These are phyloP conservation scores for Drosophila fungiperda DNA, from an alignment of 2,888 invertebrate genomes.

Conservation along the genomic window DNA sequence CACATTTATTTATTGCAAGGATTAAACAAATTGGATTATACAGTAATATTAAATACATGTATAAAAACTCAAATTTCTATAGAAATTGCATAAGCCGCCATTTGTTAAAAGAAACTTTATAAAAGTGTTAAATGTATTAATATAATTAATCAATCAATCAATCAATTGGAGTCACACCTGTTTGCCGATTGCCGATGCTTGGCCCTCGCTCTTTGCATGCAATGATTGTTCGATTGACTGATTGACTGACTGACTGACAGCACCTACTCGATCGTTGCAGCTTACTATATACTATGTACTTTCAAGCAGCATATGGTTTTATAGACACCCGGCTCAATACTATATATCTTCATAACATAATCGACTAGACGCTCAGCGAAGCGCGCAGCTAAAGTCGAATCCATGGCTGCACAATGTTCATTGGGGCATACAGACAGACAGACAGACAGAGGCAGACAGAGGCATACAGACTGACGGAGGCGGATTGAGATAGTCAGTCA, in stretches of 20 bases:
- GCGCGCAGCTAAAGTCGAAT: constrained; percentile 47
- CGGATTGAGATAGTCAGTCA: constrained; percentile 45
- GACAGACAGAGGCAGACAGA: no score
- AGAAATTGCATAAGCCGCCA: background rate
- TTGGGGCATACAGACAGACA: constrained; percentile 47
- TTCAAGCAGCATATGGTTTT: constrained; percentile 24
- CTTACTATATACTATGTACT: background rate
- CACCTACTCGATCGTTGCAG: constrained; percentile 28
- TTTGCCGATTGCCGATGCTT: background rate
- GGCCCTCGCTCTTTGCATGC: background rate
- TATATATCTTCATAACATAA: constrained; percentile 25
- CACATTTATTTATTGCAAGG: background rate
- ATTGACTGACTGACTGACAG: constrained; percentile 21
- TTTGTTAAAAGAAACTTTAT: no score
- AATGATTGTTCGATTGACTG: constrained; percentile 3
- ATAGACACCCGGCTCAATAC: constrained; percentile 3
- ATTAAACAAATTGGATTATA: background rate
- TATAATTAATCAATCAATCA: background rate
- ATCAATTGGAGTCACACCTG: background rate
- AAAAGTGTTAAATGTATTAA: background rate
- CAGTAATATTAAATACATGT: background rate
- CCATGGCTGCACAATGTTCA: constrained; percentile 71
- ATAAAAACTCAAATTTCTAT: background rate
- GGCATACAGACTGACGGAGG: background rate
- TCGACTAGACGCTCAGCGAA: constrained; percentile 54